Base-by-base conservation (phyloP, 2,113 vertebrate genomes). In the Piprites chloris region DNA sequence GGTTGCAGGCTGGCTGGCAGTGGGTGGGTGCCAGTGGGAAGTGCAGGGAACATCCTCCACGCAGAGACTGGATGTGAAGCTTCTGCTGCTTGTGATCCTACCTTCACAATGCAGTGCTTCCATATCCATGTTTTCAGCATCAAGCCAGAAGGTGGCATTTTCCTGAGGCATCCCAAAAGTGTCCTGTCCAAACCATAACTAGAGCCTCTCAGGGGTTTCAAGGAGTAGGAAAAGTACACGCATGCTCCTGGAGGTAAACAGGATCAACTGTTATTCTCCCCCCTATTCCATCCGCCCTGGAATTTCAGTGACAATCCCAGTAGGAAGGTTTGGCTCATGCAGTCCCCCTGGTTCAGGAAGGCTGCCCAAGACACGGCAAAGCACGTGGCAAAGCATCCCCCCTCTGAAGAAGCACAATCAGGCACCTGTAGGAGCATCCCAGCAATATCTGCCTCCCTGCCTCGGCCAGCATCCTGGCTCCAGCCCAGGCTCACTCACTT, bases 51-150 rank as follows among this genome's bases (percentile, higher is more conserved):
- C 28, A 76, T 37, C 85, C 46, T 74, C 32, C 2, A 2, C 2
- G 16, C 9, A 4, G 41, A 26, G 23, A 18, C 33, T 0, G 0
- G 69, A 44, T 7, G 2, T 2, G 6, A 30, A 52, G 20, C 12
- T 76, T 67, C 56, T 67, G 42, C 53, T 2, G 2, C 53, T 67
- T 1, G 0, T 12, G 15, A 33, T 69, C n/a, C 46, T 66, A 15
- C 12, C 50, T 76, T 78, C 58, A 75, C 23, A 9, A 9, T 4
- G 11, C 3, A 1, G 9, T 20, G 28, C 46, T 59, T 55, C 63
- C 39, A 41, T 10, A 44, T 3, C 8, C 11, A 4, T 2, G 1
- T 59, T 37, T 68, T 61, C 67, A 88, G 33, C 8, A 35, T 58
- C 58, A 44, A 88, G 59, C 41, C 63, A 52, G 23, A 49, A 37